Base-by-base conservation (phyloP, 92 coral and sea anemone genomes). In the Montipora capitata region DNA sequence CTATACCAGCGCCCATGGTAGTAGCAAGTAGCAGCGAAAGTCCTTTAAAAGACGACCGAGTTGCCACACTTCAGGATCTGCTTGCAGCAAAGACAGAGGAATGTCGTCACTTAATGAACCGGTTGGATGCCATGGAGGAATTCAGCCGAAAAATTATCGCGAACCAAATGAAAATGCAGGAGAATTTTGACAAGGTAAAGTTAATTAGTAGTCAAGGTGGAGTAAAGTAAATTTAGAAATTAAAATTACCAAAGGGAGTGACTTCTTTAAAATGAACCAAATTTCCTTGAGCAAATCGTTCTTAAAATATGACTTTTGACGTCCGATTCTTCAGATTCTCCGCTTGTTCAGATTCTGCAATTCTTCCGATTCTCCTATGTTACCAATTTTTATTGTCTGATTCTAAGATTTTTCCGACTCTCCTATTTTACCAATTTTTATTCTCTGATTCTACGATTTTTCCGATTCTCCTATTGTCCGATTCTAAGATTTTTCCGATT, bases 121-220 rank as follows among this genome's bases (percentile, higher is more conserved):
- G 81, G 49, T 67, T 74, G 65, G 72, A 84, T 61, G 88, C 88
- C 65, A 18, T 73, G 64, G 88, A 83, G 62, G 80, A 57, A 10
- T 71, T 64, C 27, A 83, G 10, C 57, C 17, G 70, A 56, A 83
- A 83, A 56, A 83, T 72, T 83, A 35, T 70, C 72, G 42, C 81
- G 64, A 42, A 80, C 73, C 88, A 84, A 12, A 74, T 42, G 81
- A 80, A 74, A 45, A 65, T 84, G 88, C 88, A 84, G 61, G 88
- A 84, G 48, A 58, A 62, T 15, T 84, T 84, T 6, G 72, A 72
- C 42, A 62, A 81, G 82, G 79, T 79, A 89, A 44, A 52, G 58
- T 52, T 52, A 52, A 52, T 52, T 52, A 12, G 10, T 52, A 52
- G 11, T 43, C 8, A 52, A 52, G 58, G 58, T 12, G 8, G 11